These are phyloP conservation scores for Agrotis segetum DNA, from an alignment of 2,888 invertebrate genomes.

Conservation along the genomic window DNA sequence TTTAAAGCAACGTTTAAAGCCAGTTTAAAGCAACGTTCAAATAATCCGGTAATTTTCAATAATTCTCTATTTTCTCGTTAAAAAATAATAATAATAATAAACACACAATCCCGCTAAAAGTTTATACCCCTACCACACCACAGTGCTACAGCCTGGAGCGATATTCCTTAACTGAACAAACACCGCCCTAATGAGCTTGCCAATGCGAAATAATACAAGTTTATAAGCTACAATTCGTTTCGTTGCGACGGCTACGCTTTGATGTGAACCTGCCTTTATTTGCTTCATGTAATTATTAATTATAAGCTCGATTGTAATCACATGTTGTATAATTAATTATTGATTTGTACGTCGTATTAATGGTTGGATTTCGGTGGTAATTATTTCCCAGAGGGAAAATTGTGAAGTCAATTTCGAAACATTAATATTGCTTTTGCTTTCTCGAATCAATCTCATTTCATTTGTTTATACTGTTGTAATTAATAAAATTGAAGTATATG, in stretches of 20 bases:
- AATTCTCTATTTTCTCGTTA: too few relatives aligned
- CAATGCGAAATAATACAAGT: slow-evolving; percentile 72
- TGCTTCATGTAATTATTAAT: slow-evolving; percentile 45
- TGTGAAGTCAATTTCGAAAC: not conserved
- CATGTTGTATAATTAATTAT: slow-evolving; percentile 46
- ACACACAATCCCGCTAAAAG: slow-evolving; percentile 29
- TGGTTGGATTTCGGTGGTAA: slow-evolving; percentile 5
- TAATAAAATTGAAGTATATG: too few relatives aligned
- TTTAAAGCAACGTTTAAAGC: too few relatives aligned
- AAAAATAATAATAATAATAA: too few relatives aligned
- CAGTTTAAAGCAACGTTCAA: too few relatives aligned
- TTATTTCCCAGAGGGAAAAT: not conserved
- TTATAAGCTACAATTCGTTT: slow-evolving; percentile 61
- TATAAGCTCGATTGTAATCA: slow-evolving; percentile 36
- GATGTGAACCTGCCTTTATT: slow-evolving; percentile 60
- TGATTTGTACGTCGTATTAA: slow-evolving; percentile 25
- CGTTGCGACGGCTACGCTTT: slow-evolving; percentile 51
- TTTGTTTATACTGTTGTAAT: not conserved
- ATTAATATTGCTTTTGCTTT: too few relatives aligned
- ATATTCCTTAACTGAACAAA: slow-evolving; percentile 76
- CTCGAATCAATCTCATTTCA: not conserved
- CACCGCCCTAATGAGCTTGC: slow-evolving; percentile 73
- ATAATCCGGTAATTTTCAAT: too few relatives aligned
- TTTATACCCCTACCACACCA: slow-evolving; percentile 54
- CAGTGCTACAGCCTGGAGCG: slow-evolving; percentile 67